Conservation (phyloP, 2,888 invertebrate genomes). For the Lasioglossum morio region DNA sequence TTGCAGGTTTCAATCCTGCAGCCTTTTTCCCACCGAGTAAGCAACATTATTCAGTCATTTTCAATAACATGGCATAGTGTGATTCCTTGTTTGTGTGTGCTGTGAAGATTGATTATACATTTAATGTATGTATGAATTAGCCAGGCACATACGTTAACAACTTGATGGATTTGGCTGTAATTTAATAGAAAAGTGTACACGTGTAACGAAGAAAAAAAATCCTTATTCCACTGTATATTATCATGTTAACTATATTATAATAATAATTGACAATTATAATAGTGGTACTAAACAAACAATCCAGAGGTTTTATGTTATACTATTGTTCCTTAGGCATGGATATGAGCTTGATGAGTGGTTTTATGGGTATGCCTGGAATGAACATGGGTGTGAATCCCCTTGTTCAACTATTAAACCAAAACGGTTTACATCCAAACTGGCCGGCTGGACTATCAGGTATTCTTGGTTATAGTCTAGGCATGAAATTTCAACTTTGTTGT, state of each 20-base stretch:
- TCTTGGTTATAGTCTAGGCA: constrained; percentile 10
- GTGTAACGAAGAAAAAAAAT: constrained; percentile 4
- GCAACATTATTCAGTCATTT: not conserved
- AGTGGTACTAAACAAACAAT: not conserved
- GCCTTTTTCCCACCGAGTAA: constrained; percentile 95
- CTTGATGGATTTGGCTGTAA: not conserved
- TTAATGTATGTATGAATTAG: constrained; percentile 58
- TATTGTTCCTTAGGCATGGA: constrained; percentile 79
- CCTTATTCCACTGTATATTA: not conserved
- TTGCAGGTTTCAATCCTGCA: constrained; percentile 89
- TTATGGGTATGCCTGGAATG: constrained; percentile 83
- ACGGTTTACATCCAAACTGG: constrained; percentile 82
- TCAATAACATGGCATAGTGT: not conserved
- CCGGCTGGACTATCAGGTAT: constrained; percentile 81
- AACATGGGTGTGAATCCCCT: constrained; percentile 84
- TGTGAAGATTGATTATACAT: not conserved
- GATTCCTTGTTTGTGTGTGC: not conserved
- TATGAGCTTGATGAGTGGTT: constrained; percentile 82
- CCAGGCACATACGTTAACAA: constrained; percentile 40
- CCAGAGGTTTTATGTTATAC: constrained; percentile 20
- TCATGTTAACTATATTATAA: not conserved
- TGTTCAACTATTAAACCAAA: constrained; percentile 83
- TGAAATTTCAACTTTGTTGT: not conserved
- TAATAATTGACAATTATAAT: constrained; percentile 1
- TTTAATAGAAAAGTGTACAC: not conserved